phyloP scores from a whole-genome alignment of 1,140 invertebrate genomes.

The Drosophila parabipectinata region DNA sequence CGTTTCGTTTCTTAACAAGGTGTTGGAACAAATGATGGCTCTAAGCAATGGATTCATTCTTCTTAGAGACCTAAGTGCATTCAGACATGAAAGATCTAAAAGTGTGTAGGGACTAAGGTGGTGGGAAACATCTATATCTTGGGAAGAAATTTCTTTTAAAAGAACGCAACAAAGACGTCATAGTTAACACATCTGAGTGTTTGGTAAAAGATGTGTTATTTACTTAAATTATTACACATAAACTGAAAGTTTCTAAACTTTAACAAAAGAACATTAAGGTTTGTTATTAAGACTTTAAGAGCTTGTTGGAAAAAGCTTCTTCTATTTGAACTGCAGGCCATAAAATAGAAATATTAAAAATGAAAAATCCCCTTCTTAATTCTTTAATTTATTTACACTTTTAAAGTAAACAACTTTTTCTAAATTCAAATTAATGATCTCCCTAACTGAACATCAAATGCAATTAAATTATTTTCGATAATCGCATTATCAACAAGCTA shows the following conservation, averaged over 20 bases:
- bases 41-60: slow-evolving; percentile 25
- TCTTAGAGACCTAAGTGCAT: slow-evolving; percentile 24
- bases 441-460: slow-evolving; percentile 2
- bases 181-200: not conserved
- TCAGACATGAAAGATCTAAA: slow-evolving; percentile 53
- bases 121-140: slow-evolving; percentile 34
- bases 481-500: slow-evolving; percentile 64
- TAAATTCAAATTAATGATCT: slow-evolving; percentile 1
- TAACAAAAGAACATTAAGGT: too few species aligned
- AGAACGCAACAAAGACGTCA: slow-evolving; percentile 21
- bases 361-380: too few species aligned
- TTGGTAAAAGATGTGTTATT: not conserved
- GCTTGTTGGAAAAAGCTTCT: too few species aligned
- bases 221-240: not conserved
- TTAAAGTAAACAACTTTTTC: too few species aligned
- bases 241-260: not conserved
- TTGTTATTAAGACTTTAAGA: too few species aligned
- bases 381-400: too few species aligned
- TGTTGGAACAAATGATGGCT: slow-evolving; percentile 60
- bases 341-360: too few species aligned
- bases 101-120: slow-evolving; percentile 2
- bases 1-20: slow-evolving; percentile 38
- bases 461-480: slow-evolving; percentile 38
- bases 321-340: too few species aligned
- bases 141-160: slow-evolving; percentile 28